A percentile compares a stretch with the other conserved stretches of the same genome.
Evolutionary conservation across 2,113 vertebrate genomes (phyloP).

Genomic region (human (Homo sapiens)): GRCh38 chr3:195907001-195907500

Average conservation of each 20-base stretch:
- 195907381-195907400: not conserved
- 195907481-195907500: not conserved
- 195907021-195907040: not conserved
- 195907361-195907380: not conserved
- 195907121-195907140: not conserved
- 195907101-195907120: not conserved
- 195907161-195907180: not conserved
- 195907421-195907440: not conserved
- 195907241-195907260: slow-evolving; percentile 20
- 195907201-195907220: slow-evolving; percentile 2
- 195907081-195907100: not conserved
- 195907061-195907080: not conserved
- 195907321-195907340: slow-evolving; percentile 67
- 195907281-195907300: slow-evolving; percentile 53
- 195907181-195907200: not conserved
- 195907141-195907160: not conserved
- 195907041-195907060: not conserved
- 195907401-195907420: not conserved
- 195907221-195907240: not conserved
- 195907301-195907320: slow-evolving; percentile 30
- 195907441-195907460: not conserved
- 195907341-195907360: not conserved
- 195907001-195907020: not conserved
- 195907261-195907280: slow-evolving; percentile 35
- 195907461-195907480: not conserved